Evolutionary conservation across 1,140 invertebrate genomes (phyloP), one percentile per base, ranked within the genome.

Genomic region (Drosophila parabipectinata): DNA sequence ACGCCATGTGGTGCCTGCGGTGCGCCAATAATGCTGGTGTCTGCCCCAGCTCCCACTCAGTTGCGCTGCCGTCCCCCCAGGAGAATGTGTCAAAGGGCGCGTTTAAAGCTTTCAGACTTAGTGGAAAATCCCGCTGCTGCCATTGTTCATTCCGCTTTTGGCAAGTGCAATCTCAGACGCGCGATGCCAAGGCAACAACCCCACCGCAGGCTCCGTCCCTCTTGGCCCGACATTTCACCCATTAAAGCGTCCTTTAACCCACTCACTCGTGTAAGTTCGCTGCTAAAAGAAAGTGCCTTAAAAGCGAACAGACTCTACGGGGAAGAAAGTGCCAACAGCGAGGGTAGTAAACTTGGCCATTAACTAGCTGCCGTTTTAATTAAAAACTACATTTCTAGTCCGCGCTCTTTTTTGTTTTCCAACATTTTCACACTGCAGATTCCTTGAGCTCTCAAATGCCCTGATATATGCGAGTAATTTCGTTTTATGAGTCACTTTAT

Each of bases 331-430:
- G 66, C 81, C 78, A 78, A 75, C 82, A 75, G 55, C 72, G 41
- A 45, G 71, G 51, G 44, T 12, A 26, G 28, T 39, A 50, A 66
- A 73, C 48, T 67, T 53, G 68, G 26, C 77, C 73, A 80, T 84
- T 87, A 84, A 84, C 73, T 67, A 74, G 72, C 62, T 63, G 61
- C 59, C 55, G 74, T 74, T 84, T 85, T 85, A 85, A 85, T 85
- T 85, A 85, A 85, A 85, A 85, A 85, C 74, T 82, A 75, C 61
- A 78, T 68, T 64, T 57, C 77, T 57, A 57, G 45, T 74, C 80
- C 45, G 64, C 47, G 56, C 66, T 61, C 51, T 37, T 52, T 37
- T 41, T 50, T 15, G 28, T 68, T 15, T 28, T 21, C 21, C 41
- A 28, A 26, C 30, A 30, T 41, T 54, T 66, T 51, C 50, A 41